Base-by-base conservation (phyloP, 2,797 vertebrate species). In the Pachyuromys duprasi region DNA sequence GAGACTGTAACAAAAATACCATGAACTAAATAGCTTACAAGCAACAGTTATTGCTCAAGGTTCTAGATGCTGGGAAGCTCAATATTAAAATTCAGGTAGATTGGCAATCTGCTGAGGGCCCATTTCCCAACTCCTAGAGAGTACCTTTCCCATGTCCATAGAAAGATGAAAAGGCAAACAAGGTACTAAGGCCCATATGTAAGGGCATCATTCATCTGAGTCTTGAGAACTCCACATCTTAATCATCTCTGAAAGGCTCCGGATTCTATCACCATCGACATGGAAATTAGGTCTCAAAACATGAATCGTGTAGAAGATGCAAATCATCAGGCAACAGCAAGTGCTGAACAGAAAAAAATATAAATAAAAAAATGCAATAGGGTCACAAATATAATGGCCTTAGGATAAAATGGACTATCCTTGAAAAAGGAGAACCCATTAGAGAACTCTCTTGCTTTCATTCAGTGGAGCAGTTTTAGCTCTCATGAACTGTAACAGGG, bases 401-500 rank as follows among this genome's bases (percentile, higher is more conserved):
- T n/a, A n/a, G 55, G 62, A 55, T 88, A 70, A 63, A 70, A 28
- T 80, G 42, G 60, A 7, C 67, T 84, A 14, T 45, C 42, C 20
- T 24, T 53, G 78, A 82, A 55, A 83, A 74, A 88, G 28, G 24
- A 72, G 91, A 80, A 33, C 31, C 11, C 14, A 28, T 63, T 84
- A 70, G 24, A 36, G 36, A 76, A 69, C 22, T 81, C 22, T 79
- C 36, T 14, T 42, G 11, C 14, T 78, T 5, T 92, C 24, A 5
- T 53, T 86, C 53, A 33, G 0, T 60, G 22, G 76, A 36, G 13
- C 18, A 89, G 9, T 81, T 96, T 93, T 55, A 80, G 74, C 55
- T 81, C 81, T 96, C 49, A 74, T 49, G 81, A 42, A 86, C 69
- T 79, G 7, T 60, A 78, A 69, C 15, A 96, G 63, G 33, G 22